phyloP scores from a whole-genome alignment of 2,888 invertebrate genomes.

The Eupithecia dodoneata region DNA sequence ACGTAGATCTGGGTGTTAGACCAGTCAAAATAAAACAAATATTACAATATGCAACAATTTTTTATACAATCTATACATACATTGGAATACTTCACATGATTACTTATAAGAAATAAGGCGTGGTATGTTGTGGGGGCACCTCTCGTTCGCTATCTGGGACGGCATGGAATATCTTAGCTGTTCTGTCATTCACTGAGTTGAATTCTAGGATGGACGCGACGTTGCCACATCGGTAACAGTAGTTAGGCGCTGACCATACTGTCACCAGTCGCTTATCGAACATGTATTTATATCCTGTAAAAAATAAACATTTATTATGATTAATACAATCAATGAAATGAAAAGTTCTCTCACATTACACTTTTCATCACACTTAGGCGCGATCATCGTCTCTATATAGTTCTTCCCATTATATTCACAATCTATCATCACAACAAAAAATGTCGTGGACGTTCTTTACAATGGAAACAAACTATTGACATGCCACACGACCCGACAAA shows the following conservation, averaged over 20 bases:
- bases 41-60: constrained; percentile 65
- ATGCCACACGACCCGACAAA: too few relatives aligned
- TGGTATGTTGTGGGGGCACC: constrained; percentile 95
- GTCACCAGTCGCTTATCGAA: constrained; percentile 98
- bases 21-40: neutral
- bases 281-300: constrained; percentile 97
- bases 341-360: too few relatives aligned
- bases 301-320: neutral
- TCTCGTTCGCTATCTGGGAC: constrained; percentile 97
- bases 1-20: too few relatives aligned
- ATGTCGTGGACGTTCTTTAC: too few relatives aligned
- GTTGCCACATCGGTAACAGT: constrained; percentile 99
- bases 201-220: constrained; percentile 98
- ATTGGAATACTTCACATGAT: constrained; percentile 61
- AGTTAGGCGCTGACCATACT: constrained; percentile 99
- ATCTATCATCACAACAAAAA: too few relatives aligned
- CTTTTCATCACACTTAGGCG: too few relatives aligned
- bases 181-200: constrained; percentile 89
- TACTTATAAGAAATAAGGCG: constrained; percentile 97
- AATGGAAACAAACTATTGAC: too few relatives aligned
- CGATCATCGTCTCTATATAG: too few relatives aligned
- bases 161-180: constrained; percentile 95
- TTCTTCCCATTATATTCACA: too few relatives aligned
- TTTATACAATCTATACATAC: constrained; percentile 62
- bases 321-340: neutral